Base-by-base conservation (phyloP, 2,113 vertebrate species). In the Thinocorus orbignyianus region DNA sequence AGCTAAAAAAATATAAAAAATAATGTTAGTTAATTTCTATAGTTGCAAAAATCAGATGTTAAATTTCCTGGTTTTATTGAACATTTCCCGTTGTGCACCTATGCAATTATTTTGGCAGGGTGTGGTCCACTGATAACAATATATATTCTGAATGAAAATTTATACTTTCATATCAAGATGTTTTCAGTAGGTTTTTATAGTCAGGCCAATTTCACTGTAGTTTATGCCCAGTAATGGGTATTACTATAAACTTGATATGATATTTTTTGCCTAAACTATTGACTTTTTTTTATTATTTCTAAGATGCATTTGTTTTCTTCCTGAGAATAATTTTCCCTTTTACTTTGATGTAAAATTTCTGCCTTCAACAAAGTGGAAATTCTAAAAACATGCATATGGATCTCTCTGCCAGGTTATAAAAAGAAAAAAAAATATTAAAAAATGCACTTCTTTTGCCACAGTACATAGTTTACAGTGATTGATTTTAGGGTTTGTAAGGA, bases 1-100 rank as follows among this genome's bases (percentile, higher is more conserved):
- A 99, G 97, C 99, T 99, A 74, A 78, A 74, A 78, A 55, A 39
- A 82, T 14, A 58, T 9, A 33, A 49, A 78, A 69, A 58, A 69
- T 13, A 48, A 6, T 2, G 13, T 80, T 37, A 86, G 17, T 74
- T 81, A 25, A 70, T 57, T 80, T 92, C 69, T 77, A 33, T 44
- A 31, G 5, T 64, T 68, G 51, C 9, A 58, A 48, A 70, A 73
- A 80, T 4, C 16, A 33, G 9, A 61, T 13, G 19, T 20, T 83
- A 55, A 70, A 48, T 31, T 57, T 73, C 12, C 28, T 28, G 41
- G 5, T 22, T 64, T 69, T 65, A 64, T 18, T 72, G 7, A 64
- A 42, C 49, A 11, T 25, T 28, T 85, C 31, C 42, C 46, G 11
- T 28, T 60, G 22, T 26, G 41, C 57, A 48, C 15, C 44, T 61